Conservation (phyloP, 1,140 invertebrate species). For the Caenorhabditis inopinata region DNA sequence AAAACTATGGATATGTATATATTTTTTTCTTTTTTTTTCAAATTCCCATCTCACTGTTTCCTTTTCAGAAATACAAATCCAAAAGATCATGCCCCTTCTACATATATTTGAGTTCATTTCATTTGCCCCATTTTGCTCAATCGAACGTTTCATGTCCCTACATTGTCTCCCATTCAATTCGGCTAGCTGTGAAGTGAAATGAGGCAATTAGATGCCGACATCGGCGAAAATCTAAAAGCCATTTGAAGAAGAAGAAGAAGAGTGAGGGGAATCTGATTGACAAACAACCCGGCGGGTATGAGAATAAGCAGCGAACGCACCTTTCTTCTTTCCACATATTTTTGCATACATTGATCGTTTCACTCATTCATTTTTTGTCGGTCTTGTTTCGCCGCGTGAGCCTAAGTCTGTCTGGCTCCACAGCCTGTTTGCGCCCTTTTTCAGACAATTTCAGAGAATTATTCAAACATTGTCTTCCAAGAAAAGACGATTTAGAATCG, state of each 20-base stretch:
- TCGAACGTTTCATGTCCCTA: not conserved
- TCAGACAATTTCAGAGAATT: no score
- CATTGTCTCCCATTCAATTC: not conserved
- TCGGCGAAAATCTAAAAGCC: not conserved
- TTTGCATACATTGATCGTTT: conserved; percentile 21
- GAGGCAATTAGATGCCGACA: not conserved
- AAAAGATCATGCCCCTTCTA: no score
- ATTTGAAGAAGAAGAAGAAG: no score
- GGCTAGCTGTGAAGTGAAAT: not conserved
- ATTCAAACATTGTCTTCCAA: no score
- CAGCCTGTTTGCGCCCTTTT: not conserved
- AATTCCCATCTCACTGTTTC: not conserved
- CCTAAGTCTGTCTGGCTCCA: not conserved
- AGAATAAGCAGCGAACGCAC: conserved; percentile 7
- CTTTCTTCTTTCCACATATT: conserved; percentile 20
- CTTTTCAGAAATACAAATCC: not conserved
- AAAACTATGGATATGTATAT: not conserved
- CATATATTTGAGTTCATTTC: no score
- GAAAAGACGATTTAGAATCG: no score
- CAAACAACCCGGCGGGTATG: not conserved
- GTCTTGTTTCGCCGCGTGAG: not conserved
- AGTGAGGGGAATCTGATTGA: not conserved
- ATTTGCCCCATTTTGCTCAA: no score
- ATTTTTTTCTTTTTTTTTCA: conserved; percentile 4
- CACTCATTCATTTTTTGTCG: not conserved